These are phyloP conservation scores for Eustalomyia histrio DNA, from an alignment of 2,888 invertebrate species.

Conservation along the genomic window DNA sequence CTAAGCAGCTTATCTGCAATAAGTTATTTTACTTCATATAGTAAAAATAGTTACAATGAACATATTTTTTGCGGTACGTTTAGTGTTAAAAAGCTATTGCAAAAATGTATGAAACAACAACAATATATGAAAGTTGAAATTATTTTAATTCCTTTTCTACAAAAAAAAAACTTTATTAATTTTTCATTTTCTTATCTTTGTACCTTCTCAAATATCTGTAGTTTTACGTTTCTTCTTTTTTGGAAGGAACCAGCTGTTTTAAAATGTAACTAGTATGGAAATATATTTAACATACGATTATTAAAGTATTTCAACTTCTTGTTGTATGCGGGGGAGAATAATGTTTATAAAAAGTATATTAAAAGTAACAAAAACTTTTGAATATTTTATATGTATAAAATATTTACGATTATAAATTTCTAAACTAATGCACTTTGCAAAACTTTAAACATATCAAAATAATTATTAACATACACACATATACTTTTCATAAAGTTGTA, in stretches of 20 bases:
- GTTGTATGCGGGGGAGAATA: not conserved
- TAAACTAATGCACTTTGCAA: slow-evolving; percentile 29
- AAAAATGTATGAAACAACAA: too few species aligned
- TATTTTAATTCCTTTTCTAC: not conserved
- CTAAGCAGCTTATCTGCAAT: too few species aligned
- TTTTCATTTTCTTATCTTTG: not conserved
- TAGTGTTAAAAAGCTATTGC: too few species aligned
- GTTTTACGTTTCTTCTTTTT: not conserved
- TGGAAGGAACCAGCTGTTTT: not conserved
- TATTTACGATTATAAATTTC: slow-evolving; percentile 10
- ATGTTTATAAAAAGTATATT: not conserved
- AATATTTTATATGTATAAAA: slow-evolving; percentile 18
- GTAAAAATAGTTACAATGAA: too few species aligned
- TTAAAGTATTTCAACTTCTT: not conserved
- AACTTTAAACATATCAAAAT: slow-evolving; percentile 25
- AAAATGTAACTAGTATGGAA: not conserved
- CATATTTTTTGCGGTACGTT: too few species aligned
- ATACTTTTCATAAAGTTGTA: not conserved
- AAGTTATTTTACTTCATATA: too few species aligned
- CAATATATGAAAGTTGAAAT: too few species aligned
- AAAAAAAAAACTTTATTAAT: not conserved
- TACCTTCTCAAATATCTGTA: not conserved
- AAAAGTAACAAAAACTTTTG: slow-evolving; percentile 6
- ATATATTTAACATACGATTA: not conserved
- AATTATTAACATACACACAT: slow-evolving; percentile 19